Percentiles rank a stretch among this genome's conserved stretches.
phyloP scores from a whole-genome alignment of 2,888 invertebrate genomes.

The Emmelina monodactyla region DNA sequence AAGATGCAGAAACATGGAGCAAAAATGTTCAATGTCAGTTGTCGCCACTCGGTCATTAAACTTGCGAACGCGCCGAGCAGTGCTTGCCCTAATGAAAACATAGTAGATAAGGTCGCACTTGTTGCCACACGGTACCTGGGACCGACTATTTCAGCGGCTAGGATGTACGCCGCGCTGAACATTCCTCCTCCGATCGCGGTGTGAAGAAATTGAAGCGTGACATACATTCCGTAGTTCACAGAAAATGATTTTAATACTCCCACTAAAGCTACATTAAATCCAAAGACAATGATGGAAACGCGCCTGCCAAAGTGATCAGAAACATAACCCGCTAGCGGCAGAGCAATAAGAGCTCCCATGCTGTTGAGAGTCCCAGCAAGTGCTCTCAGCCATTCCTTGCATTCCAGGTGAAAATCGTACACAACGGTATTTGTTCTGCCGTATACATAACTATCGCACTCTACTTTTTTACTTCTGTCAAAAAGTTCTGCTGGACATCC shows the following conservation, averaged over 20 bases:
- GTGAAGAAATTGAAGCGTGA: conserved; percentile 42
- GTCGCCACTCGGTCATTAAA: conserved; percentile 69
- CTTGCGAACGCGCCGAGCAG: conserved; percentile 69
- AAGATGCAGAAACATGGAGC: conserved; percentile 69
- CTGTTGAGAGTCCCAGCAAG: conserved; percentile 79
- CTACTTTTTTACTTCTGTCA: conserved; percentile 1
- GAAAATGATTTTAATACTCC: conserved; percentile 49
- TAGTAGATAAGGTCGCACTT: conserved; percentile 68
- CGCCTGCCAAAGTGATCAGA: conserved; percentile 68
- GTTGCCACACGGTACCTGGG: conserved; percentile 70
- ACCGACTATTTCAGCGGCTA: conserved; percentile 74
- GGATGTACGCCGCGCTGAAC: conserved; percentile 51
- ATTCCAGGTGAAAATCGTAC: conserved; percentile 36
- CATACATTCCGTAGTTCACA: conserved; percentile 48
- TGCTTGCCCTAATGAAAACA: conserved; percentile 71
- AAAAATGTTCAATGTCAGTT: conserved; percentile 67
- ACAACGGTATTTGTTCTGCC: conserved; percentile 9
- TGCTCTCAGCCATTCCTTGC: conserved; percentile 73
- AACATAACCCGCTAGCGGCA: conserved; percentile 72
- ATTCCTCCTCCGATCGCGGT: conserved; percentile 50
- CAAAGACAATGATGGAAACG: conserved; percentile 42
- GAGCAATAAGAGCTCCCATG: conserved; percentile 72
- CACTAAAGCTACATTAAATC: conserved; percentile 40
- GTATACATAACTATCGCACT: conserved; percentile 10
- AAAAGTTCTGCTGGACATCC: conserved; percentile 7